A percentile compares a stretch with the other conserved stretches of the same genome.
These are phyloP conservation scores for Dufourea novaeangliae DNA, from an alignment of 1,140 invertebrate species.

Conservation along the genomic window DNA sequence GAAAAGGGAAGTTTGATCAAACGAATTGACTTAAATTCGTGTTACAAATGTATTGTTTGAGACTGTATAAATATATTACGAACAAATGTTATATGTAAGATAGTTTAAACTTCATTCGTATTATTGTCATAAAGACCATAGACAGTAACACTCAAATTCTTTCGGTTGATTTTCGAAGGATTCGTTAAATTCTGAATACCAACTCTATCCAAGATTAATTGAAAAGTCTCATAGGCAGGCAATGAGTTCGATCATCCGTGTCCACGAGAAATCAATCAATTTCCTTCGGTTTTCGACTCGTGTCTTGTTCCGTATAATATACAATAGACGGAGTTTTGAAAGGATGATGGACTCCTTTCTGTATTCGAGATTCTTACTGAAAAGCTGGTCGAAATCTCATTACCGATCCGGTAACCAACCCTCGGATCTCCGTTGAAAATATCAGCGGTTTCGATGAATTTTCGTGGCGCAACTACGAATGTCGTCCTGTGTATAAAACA, in stretches of 20 bases:
- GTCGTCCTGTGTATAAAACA: not conserved
- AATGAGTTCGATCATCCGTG: not conserved
- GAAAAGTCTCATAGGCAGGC: too few relatives aligned
- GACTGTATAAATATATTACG: too few relatives aligned
- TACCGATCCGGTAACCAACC: not conserved
- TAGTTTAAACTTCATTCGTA: too few relatives aligned
- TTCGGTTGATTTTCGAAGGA: too few relatives aligned
- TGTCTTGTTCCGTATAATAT: not conserved
- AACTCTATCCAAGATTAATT: too few relatives aligned
- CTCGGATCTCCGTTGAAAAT: not conserved
- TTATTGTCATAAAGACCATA: too few relatives aligned
- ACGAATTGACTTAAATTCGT: too few relatives aligned
- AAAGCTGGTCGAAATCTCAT: conserved; percentile 18
- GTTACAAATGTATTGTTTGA: too few relatives aligned
- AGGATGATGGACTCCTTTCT: not conserved
- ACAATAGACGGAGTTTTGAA: not conserved
- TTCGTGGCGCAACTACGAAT: not conserved
- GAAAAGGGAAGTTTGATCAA: too few relatives aligned
- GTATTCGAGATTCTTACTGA: not conserved
- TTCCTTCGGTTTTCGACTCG: not conserved
- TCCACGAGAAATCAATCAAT: not conserved
- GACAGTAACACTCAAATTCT: too few relatives aligned
- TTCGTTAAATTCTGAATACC: too few relatives aligned
- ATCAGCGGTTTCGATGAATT: not conserved
- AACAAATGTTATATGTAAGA: too few relatives aligned